A percentile compares a stretch with the other conserved stretches of the same genome.
Conservation (phyloP, 1,140 invertebrate genomes). For the Cepaea nemoralis region DNA sequence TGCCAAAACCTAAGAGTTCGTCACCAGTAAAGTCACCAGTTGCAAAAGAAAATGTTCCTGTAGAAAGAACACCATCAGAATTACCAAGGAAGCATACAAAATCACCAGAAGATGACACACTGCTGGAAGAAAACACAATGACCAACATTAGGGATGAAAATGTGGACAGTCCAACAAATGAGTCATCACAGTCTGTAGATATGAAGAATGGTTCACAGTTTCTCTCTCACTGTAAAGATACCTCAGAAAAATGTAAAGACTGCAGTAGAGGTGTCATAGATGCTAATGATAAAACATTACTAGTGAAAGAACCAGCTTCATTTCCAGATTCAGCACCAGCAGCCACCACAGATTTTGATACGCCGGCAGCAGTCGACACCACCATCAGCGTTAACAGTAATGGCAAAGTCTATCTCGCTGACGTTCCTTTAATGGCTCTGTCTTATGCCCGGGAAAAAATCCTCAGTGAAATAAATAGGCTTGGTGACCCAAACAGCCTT, state of each 20-base stretch:
- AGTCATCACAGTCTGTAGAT: neutral
- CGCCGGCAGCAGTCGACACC: neutral
- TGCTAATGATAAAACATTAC: neutral
- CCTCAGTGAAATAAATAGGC: constrained; percentile 18
- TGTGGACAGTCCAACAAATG: neutral
- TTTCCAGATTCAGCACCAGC: no score
- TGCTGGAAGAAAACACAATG: neutral
- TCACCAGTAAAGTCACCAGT: neutral
- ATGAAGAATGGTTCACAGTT: neutral
- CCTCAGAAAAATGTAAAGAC: neutral
- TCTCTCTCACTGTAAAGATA: neutral
- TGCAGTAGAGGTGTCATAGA: neutral
- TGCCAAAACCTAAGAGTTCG: neutral
- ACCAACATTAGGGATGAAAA: no score
- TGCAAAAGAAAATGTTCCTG: neutral
- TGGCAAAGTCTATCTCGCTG: constrained; percentile 19
- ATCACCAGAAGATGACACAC: neutral
- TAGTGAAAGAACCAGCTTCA: neutral
- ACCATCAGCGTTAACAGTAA: neutral
- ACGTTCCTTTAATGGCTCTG: constrained; percentile 9
- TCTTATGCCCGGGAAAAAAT: constrained; percentile 24
- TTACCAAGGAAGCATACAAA: neutral
- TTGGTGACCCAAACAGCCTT: no score
- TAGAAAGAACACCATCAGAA: neutral
- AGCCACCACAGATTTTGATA: neutral